Evolutionary conservation across 2,113 vertebrate species (phyloP).

Genomic region (Chloroceryle aenea): DNA sequence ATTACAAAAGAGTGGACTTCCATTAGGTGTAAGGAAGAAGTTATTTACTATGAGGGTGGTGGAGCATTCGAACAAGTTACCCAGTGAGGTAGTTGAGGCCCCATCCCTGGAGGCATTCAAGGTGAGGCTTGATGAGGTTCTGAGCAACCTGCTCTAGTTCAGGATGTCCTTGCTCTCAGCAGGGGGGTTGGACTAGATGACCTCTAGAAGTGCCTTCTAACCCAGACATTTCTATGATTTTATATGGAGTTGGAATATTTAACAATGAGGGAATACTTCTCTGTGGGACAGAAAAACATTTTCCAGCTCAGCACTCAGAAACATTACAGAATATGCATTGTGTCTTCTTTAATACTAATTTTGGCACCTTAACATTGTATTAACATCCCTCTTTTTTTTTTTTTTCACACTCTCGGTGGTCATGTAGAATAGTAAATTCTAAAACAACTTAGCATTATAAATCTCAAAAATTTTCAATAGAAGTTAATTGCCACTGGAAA

Average conservation of each 20-base stretch:
- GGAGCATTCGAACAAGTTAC: no score
- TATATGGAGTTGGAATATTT: not conserved
- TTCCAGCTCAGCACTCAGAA: not conserved
- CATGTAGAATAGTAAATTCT: not conserved
- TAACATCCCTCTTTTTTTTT: not conserved
- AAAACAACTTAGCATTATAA: not conserved
- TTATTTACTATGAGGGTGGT: no score
- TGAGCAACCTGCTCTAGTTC: no score
- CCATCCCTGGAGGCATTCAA: no score
- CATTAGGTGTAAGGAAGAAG: no score
- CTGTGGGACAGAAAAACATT: not conserved
- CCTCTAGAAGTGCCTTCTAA: no score
- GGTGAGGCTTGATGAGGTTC: no score
- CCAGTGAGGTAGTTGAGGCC: no score
- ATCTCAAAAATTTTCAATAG: not conserved
- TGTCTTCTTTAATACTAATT: not conserved
- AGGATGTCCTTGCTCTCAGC: no score
- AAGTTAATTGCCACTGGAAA: not conserved
- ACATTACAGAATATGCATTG: not conserved
- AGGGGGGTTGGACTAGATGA: no score
- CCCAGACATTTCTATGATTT: no score
- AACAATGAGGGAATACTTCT: not conserved
- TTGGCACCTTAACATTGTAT: not conserved
- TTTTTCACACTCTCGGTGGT: accelerated
- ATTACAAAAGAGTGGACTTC: no score